Evolutionary conservation across 2,888 invertebrate genomes (phyloP), one percentile per base, ranked within the genome.

Genomic region (Coleophora flavipennella): DNA sequence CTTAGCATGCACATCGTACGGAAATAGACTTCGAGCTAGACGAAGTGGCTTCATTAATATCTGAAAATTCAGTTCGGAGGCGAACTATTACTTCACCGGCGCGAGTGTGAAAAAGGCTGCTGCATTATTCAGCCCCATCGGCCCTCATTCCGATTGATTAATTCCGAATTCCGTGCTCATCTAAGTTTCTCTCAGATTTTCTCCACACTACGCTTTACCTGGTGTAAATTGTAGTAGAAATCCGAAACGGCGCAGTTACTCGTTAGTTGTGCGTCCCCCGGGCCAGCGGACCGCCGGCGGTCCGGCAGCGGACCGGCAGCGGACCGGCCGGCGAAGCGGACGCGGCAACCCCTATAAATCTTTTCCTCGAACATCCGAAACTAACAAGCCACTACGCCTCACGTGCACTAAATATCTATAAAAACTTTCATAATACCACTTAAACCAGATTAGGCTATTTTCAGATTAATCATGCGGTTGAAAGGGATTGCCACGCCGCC

Each of bases 161-260:
- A 75, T 72, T 66, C 62, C 60, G 61, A 70, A 75, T 72, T 65
- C 62, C 60, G 61, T 57, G 60, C 60, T 68, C 66, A 60, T 70
- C 65, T 67, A 62, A 71, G 73, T 70, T 69, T 65, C 59, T 48
- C 67, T 44, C 71, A 70, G 71, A 72, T 73, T 73, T 70, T 64
- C 67, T 62, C 59, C 66, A 63, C 54, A 57, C 63, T 56, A 55
- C 51, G 49, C 55, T 57, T 66, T 62, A 62, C 54, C 57, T 56
- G 65, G 75, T 73, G 78, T 80, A 81, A 83, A 79, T 81, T 78
- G 73, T 71, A 67, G 71, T 76, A 57, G 79, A 77, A 79, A 80
- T 77, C 71, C 73, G 75, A 78, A 71, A 69, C 74, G 75, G 69
- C 69, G 60, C n/a, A n/a, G n/a, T n/a, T n/a, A n/a, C n/a, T 79